These are phyloP conservation scores for Oedothorax gibbosus DNA, from an alignment of 1,140 invertebrate genomes.

Conservation along the genomic window DNA sequence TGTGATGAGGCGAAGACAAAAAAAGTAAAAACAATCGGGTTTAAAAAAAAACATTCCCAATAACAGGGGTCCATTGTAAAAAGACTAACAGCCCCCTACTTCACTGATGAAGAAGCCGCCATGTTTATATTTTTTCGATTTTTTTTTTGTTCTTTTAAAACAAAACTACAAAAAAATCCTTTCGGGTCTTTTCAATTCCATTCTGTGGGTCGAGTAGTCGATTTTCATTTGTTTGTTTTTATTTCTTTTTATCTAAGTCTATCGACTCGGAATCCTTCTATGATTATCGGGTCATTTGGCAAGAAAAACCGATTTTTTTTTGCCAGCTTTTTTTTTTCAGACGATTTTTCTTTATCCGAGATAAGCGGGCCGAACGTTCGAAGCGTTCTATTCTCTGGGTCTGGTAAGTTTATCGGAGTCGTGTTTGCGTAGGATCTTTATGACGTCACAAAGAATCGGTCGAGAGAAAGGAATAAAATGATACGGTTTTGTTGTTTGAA, in stretches of 20 bases:
- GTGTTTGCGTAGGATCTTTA: conserved; percentile 28
- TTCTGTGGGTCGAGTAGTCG: not conserved
- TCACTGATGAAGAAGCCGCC: conserved; percentile 24
- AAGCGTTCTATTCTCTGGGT: conserved; percentile 2
- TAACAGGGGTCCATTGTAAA: conserved; percentile 19
- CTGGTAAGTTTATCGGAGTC: conserved; percentile 19
- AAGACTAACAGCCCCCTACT: conserved; percentile 3
- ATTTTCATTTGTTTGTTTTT: conserved; percentile 7
- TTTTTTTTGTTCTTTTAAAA: not conserved
- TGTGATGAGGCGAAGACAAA: not conserved
- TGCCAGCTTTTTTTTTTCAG: not conserved
- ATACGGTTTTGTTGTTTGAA: conserved; percentile 12
- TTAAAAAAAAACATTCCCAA: not conserved
- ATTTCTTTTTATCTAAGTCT: conserved; percentile 14
- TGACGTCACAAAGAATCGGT: conserved; percentile 16
- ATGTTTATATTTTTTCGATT: conserved; percentile 21
- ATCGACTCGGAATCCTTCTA: conserved; percentile 22
- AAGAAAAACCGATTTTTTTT: conserved; percentile 3
- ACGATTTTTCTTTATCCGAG: not conserved
- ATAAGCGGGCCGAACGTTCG: conserved; percentile 20
- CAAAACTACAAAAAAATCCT: conserved; percentile 3
- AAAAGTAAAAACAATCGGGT: not conserved
- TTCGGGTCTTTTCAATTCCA: not conserved
- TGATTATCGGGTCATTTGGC: conserved; percentile 36
- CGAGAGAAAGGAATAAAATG: conserved; percentile 24